Conservation (phyloP, 1,140 invertebrate species). For the Calliphora vicina region DNA sequence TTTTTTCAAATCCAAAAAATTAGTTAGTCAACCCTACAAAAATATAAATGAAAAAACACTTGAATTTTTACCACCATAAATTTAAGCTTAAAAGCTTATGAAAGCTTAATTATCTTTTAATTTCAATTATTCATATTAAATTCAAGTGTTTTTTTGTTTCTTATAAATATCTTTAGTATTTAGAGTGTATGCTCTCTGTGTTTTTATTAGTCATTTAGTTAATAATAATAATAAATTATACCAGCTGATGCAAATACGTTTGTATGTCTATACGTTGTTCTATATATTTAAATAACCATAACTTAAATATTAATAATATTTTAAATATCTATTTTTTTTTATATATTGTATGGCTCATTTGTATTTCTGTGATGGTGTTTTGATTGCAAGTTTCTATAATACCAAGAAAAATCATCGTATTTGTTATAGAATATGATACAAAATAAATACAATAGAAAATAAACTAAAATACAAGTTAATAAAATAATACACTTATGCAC, state of each 20-base stretch:
- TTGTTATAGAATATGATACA: not conserved
- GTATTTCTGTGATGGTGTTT: not conserved
- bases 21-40: conserved; percentile 9
- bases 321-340: not conserved
- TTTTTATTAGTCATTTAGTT: conserved; percentile 4
- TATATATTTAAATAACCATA: not conserved
- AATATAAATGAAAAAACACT: not conserved
- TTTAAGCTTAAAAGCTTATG: not conserved
- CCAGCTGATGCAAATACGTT: conserved; percentile 12
- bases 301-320: not conserved
- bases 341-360: not conserved
- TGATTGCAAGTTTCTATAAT: not conserved
- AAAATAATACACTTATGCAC: not conserved
- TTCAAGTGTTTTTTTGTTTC: not conserved
- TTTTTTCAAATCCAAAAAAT: not conserved
- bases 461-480: not conserved
- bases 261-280: conserved; percentile 15
- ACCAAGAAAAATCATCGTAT: not conserved
- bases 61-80: not conserved
- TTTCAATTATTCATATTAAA: no score
- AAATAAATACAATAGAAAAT: not conserved
- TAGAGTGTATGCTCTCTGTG: conserved; percentile 8
- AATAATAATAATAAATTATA: not conserved
- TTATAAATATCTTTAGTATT: not conserved
- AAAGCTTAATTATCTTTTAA: not conserved